These are phyloP conservation scores for Cosmia pyralina DNA, from an alignment of 2,888 invertebrate species.

Conservation along the genomic window DNA sequence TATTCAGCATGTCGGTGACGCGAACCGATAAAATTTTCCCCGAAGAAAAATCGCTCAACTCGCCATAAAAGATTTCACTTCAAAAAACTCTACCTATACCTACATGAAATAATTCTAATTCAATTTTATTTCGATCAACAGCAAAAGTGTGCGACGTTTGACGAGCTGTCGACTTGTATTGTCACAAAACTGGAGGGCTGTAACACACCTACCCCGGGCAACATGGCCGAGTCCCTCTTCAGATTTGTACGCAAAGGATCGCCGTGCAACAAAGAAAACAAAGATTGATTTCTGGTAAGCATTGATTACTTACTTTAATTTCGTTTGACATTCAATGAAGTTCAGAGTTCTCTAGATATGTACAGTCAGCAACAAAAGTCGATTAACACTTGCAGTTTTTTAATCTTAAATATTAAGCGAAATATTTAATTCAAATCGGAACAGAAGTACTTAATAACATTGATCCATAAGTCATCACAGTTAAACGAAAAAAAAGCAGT, in stretches of 20 bases:
- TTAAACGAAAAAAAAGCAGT: too few relatives aligned
- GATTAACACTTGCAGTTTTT: too few relatives aligned
- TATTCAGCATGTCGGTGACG: neutral
- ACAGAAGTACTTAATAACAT: too few relatives aligned
- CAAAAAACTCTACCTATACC: neutral
- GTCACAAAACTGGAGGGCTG: slow-evolving; percentile 92
- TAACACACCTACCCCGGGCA: slow-evolving; percentile 93
- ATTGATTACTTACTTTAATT: neutral
- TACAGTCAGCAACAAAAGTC: too few relatives aligned
- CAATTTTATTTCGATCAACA: slow-evolving; percentile 56
- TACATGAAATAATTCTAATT: slow-evolving; percentile 1
- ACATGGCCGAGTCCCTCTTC: slow-evolving; percentile 94
- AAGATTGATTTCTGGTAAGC: slow-evolving; percentile 56
- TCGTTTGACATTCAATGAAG: neutral
- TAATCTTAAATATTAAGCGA: too few relatives aligned
- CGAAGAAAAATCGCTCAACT: neutral
- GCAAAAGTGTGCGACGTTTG: slow-evolving; percentile 89
- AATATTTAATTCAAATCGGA: too few relatives aligned
- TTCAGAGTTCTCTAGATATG: neutral
- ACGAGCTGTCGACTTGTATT: slow-evolving; percentile 89
- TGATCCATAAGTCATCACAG: too few relatives aligned
- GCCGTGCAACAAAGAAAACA: slow-evolving; percentile 85
- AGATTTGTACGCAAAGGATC: slow-evolving; percentile 92
- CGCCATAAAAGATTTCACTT: neutral
- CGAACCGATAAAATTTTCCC: neutral